phyloP scores from a whole-genome alignment of 1,140 invertebrate genomes.

The Drosophila nebulosa region DNA sequence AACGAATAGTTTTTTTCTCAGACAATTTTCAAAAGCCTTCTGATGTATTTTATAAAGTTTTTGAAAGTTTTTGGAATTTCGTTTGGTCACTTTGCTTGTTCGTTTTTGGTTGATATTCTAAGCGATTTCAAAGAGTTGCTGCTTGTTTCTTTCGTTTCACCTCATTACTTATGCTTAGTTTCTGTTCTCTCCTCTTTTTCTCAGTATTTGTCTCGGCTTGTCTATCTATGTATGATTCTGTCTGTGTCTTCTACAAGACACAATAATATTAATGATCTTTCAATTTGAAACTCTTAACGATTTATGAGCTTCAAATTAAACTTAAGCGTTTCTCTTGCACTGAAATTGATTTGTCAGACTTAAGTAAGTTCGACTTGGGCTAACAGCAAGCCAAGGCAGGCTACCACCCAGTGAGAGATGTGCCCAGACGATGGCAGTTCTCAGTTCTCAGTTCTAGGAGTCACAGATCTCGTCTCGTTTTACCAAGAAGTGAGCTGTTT shows the following conservation, averaged over 20 bases:
- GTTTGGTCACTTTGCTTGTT: no score
- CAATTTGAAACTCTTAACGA: conserved; percentile 36
- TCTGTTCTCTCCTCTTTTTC: background rate
- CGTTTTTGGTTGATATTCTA: no score
- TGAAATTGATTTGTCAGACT: conserved; percentile 67
- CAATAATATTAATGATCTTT: conserved; percentile 46
- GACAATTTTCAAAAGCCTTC: no score
- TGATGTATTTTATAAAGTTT: no score
- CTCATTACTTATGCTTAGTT: background rate
- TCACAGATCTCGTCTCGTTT: conserved; percentile 18
- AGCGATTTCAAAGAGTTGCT: background rate
- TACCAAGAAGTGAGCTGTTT: conserved; percentile 68
- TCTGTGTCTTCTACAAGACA: no score
- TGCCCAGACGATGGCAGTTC: no score
- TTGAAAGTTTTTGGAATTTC: background rate
- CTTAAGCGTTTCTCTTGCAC: conserved; percentile 20
- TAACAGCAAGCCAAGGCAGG: conserved; percentile 1
- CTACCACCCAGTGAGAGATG: conserved; percentile 14
- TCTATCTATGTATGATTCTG: background rate
- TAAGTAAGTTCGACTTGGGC: background rate
- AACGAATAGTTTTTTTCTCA: no score
- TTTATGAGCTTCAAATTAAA: conserved; percentile 60
- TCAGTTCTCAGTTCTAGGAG: conserved; percentile 8
- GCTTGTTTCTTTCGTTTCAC: background rate
- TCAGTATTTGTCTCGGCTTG: background rate